phyloP scores from a whole-genome alignment of 23 tunicate genomes.

The Trididemnum nubilum region DNA sequence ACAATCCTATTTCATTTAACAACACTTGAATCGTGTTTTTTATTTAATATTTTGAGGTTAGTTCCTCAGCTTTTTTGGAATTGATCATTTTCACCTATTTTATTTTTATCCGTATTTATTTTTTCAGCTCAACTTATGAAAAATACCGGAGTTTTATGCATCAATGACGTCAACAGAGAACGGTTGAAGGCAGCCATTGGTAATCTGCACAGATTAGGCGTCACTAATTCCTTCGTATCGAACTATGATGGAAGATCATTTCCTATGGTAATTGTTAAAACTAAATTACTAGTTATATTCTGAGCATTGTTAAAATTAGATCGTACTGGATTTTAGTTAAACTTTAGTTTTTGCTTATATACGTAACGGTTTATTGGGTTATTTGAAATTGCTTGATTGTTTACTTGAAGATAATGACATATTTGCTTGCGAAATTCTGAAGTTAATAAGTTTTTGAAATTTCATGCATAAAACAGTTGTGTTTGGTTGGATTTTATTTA shows the following conservation, averaged over 20 bases:
- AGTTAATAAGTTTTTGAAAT: no score
- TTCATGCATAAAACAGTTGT: no score
- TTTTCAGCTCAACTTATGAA: conserved; percentile 96
- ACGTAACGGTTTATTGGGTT: no score
- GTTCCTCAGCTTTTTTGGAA: no score
- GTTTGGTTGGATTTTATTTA: no score
- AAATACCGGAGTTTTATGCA: conserved; percentile 86
- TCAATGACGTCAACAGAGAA: conserved; percentile 76
- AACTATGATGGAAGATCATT: conserved; percentile 97
- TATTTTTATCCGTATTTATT: no score
- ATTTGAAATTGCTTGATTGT: conserved; percentile 20
- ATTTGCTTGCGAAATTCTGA: no score
- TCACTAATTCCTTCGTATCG: conserved; percentile 73
- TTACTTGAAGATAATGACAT: neutral
- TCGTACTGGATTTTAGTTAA: neutral
- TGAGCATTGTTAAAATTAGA: neutral
- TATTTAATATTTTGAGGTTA: no score
- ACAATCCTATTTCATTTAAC: no score
- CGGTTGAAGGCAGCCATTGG: conserved; percentile 85
- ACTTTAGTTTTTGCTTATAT: no score
- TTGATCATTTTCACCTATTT: no score
- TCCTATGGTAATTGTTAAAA: conserved; percentile 65
- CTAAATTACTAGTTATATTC: neutral
- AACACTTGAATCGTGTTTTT: no score
- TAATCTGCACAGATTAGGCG: conserved; percentile 94